These are phyloP conservation scores for Hydriomena furcata DNA, from an alignment of 2,888 invertebrate genomes.

Conservation along the genomic window DNA sequence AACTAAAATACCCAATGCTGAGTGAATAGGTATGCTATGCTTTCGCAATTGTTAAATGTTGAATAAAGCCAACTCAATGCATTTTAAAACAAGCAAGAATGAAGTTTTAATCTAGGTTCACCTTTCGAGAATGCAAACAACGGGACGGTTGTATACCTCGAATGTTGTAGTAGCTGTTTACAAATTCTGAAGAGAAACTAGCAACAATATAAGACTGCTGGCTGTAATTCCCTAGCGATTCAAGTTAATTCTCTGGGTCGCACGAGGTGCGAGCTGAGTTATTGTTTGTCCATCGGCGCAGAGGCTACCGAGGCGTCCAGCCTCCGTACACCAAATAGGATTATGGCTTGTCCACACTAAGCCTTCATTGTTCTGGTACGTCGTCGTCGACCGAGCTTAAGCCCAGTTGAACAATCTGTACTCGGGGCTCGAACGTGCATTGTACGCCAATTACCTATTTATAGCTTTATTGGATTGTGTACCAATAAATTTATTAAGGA, in stretches of 20 bases:
- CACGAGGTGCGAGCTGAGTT: constrained; percentile 48
- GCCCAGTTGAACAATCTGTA: constrained; percentile 45
- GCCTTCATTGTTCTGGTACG: constrained; percentile 52
- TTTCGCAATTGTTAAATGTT: constrained; percentile 6
- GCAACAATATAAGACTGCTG: constrained; percentile 30
- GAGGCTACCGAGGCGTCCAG: constrained; percentile 26
- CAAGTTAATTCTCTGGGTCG: constrained; percentile 41
- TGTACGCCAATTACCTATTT: constrained; percentile 44
- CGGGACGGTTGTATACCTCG: constrained; percentile 20
- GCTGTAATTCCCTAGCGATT: constrained; percentile 35
- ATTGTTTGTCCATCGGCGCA: constrained; percentile 50
- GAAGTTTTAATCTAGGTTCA: constrained; percentile 28
- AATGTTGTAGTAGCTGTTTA: constrained; percentile 27
- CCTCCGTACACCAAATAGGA: constrained; percentile 53
- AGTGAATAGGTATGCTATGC: background rate
- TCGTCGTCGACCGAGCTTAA: constrained; percentile 44
- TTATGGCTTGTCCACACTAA: constrained; percentile 55
- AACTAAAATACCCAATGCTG: background rate
- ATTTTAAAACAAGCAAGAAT: constrained; percentile 25
- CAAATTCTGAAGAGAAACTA: constrained; percentile 31
- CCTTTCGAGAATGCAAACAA: constrained; percentile 27
- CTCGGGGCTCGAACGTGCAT: constrained; percentile 41
- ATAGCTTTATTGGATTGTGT: constrained; percentile 39
- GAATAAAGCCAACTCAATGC: constrained; percentile 16
- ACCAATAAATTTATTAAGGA: constrained; percentile 37